These are phyloP conservation scores for Drosophila atripex DNA, from an alignment of 2,888 invertebrate species.

Conservation along the genomic window DNA sequence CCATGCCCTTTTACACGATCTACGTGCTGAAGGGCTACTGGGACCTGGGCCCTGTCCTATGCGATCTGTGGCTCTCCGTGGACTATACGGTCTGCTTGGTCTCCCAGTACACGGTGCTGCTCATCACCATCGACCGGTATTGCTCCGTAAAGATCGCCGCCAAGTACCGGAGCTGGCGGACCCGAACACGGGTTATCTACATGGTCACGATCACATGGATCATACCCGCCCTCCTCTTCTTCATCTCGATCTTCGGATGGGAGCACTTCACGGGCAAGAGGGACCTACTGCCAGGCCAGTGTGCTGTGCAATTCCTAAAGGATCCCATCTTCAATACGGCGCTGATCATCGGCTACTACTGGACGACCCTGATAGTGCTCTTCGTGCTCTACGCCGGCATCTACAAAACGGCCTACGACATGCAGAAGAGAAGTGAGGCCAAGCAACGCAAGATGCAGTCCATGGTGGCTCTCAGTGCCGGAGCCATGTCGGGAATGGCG, in stretches of 20 bases:
- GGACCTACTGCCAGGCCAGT: conserved; percentile 93
- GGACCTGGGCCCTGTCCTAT: conserved; percentile 97
- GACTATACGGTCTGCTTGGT: conserved; percentile 99
- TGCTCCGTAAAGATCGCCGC: conserved; percentile 99
- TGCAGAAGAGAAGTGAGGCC: conserved; percentile 98
- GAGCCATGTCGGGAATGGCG: conserved; percentile 95
- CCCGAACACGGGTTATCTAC: conserved; percentile 95
- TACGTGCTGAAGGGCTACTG: conserved; percentile 98
- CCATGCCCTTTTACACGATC: conserved; percentile 99
- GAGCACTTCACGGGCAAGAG: conserved; percentile 98
- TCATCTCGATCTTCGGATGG: conserved; percentile 99
- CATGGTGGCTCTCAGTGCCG: conserved; percentile 95
- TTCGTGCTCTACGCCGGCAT: conserved; percentile 98
- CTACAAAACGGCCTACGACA: conserved; percentile 97
- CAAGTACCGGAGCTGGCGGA: conserved; percentile 97
- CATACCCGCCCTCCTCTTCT: conserved; percentile 97
- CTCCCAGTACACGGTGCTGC: conserved; percentile 98
- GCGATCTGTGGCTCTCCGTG: conserved; percentile 98
- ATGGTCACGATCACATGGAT: conserved; percentile 99
- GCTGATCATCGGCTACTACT: conserved; percentile 97
- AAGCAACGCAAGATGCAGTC: conserved; percentile 98
- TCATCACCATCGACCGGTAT: conserved; percentile 99
- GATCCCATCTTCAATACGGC: conserved; percentile 99
- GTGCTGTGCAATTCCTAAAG: conserved; percentile 98
- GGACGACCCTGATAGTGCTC: conserved; percentile 97